A percentile compares a stretch with the other conserved stretches of the same genome.
Conservation (phyloP, 2,888 invertebrate species). For the Napeogenes sylphis region DNA sequence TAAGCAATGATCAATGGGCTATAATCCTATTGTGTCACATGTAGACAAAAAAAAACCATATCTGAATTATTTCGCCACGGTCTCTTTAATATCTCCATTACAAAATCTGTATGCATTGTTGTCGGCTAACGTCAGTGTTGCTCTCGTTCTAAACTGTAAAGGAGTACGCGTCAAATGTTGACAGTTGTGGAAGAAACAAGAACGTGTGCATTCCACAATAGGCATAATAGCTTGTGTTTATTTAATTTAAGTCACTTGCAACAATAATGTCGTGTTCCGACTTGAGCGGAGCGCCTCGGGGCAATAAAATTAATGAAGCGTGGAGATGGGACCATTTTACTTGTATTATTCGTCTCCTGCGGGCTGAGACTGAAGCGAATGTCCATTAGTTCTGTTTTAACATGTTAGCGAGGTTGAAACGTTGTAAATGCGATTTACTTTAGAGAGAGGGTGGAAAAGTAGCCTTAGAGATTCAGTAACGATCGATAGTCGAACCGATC, state of each 20-base stretch:
- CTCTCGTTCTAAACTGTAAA: conserved; percentile 40
- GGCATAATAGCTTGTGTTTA: conserved; percentile 72
- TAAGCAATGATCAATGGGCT: conserved; percentile 77
- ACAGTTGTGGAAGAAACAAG: conserved; percentile 72
- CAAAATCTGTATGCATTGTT: conserved; percentile 58
- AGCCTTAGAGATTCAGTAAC: conserved; percentile 62
- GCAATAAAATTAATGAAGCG: conserved; percentile 78
- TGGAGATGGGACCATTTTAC: conserved; percentile 78
- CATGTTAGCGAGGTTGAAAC: conserved; percentile 78
- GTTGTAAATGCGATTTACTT: conserved; percentile 77
- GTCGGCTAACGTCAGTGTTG: conserved; percentile 28
- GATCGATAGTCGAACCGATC: conserved; percentile 65
- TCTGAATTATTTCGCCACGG: conserved; percentile 74
- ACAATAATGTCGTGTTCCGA: conserved; percentile 68
- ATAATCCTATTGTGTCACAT: conserved; percentile 74
- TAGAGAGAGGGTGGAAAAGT: conserved; percentile 73
- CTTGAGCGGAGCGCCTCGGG: conserved; percentile 71
- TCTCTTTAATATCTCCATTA: conserved; percentile 75
- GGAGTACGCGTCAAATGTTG: conserved; percentile 69
- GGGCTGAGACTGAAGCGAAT: conserved; percentile 77
- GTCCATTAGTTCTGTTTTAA: conserved; percentile 79
- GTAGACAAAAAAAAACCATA: conserved; percentile 73
- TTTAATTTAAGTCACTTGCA: conserved; percentile 74
- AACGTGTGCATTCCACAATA: conserved; percentile 61
- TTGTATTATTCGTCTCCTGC: conserved; percentile 78